Conservation (phyloP, 1,140 invertebrate species). For the Harpegnathos saltator region DNA sequence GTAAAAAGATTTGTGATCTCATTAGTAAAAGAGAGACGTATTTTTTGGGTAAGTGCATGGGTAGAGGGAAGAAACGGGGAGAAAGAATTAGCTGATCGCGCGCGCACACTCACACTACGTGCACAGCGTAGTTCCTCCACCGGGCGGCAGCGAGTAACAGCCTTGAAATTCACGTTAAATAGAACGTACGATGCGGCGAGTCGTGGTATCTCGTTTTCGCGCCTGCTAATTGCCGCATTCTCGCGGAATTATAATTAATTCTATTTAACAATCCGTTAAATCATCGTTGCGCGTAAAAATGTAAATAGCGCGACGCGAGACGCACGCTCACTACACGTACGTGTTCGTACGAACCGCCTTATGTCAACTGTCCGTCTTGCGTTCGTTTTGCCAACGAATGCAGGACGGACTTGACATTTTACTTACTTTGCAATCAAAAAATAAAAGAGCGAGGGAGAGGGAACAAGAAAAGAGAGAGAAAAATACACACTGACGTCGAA, state of each 20-base stretch:
- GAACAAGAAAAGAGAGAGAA: neutral
- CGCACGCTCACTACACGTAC: no score
- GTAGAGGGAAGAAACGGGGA: no score
- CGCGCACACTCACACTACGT: neutral
- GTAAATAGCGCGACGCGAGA: neutral
- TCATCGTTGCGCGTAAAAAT: constrained; percentile 13
- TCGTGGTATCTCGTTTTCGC: constrained; percentile 37
- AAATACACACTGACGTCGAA: neutral
- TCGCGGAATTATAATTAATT: constrained; percentile 51
- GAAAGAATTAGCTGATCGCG: constrained; percentile 27
- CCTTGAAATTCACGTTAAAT: constrained; percentile 50
- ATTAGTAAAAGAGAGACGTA: neutral
- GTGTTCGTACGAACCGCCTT: no score
- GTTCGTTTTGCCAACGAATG: no score
- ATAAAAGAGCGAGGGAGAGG: neutral
- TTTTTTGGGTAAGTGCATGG: neutral
- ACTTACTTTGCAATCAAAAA: constrained; percentile 1
- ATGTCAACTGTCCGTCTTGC: neutral
- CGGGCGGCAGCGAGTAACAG: constrained; percentile 21
- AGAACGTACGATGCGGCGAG: constrained; percentile 28
- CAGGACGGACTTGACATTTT: neutral
- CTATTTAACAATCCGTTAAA: constrained; percentile 49
- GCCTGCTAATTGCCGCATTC: constrained; percentile 40
- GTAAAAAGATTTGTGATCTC: no score
- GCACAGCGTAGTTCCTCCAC: constrained; percentile 11